Percentiles rank a stretch among this genome's conserved stretches.
Conservation (phyloP, 2,113 vertebrate species). For the Odontophorus gujanensis region DNA sequence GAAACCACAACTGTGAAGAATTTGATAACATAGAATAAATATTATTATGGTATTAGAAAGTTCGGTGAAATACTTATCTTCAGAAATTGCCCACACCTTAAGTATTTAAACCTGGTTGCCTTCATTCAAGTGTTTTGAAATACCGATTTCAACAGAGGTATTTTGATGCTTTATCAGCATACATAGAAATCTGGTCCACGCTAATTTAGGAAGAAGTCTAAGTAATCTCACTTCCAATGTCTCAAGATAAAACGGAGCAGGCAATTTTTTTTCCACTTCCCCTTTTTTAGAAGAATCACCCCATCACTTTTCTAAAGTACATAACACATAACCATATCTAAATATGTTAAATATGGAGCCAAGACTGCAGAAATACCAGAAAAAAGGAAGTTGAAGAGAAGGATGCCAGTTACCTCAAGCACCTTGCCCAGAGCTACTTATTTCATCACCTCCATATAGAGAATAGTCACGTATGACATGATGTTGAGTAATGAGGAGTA, state of each 20-base stretch:
- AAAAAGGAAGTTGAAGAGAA: neutral
- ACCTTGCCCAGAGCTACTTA: neutral
- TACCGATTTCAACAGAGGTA: neutral
- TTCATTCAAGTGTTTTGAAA: neutral
- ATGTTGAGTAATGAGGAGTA: neutral
- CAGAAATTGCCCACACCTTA: neutral
- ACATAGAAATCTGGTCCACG: neutral
- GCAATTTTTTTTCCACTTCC: neutral
- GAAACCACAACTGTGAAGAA: slow-evolving; percentile 40
- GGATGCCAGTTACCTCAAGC: neutral
- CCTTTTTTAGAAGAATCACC: neutral
- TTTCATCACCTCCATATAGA: neutral
- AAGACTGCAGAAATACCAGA: neutral
- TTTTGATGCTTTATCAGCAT: slow-evolving; percentile 1
- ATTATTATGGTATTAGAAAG: neutral
- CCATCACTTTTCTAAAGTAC: neutral
- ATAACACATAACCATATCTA: neutral
- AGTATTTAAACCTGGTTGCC: neutral
- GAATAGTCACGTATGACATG: neutral
- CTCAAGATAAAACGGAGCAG: neutral
- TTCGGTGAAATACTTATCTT: neutral
- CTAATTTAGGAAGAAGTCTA: slow-evolving; percentile 7
- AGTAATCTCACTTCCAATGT: neutral
- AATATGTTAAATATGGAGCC: neutral
- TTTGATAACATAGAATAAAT: neutral